A percentile compares a stretch with the other conserved stretches of the same genome.
phyloP scores from a whole-genome alignment of 2,113 vertebrate species.

The Capreolus pygargus region DNA sequence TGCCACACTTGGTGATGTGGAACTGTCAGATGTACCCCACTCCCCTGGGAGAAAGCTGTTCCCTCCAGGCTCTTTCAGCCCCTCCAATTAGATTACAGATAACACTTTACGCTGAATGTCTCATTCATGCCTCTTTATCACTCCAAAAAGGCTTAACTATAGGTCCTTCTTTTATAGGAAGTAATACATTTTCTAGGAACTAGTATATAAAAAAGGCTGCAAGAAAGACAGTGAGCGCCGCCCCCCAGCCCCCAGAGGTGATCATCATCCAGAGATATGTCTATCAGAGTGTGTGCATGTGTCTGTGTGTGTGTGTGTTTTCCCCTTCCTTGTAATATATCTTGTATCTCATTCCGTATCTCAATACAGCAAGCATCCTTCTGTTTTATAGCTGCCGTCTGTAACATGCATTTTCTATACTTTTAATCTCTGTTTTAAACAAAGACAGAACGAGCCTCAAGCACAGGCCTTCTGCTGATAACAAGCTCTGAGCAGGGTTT shows the following conservation, averaged over 20 bases:
- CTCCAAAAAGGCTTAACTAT: background rate
- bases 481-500: background rate
- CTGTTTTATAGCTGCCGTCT: background rate
- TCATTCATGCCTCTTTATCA: background rate
- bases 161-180: background rate
- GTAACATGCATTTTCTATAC: background rate
- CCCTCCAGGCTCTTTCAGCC: background rate
- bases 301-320: background rate
- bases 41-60: background rate
- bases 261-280: background rate
- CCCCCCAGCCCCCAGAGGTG: background rate
- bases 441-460: background rate
- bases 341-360: background rate
- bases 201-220: background rate
- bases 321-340: too few species aligned
- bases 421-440: background rate
- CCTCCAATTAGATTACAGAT: background rate
- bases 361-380: background rate
- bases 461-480: background rate
- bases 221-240: background rate
- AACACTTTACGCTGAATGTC: background rate
- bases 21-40: fast-evolving
- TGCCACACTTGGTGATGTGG: fast-evolving
- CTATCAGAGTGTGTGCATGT: fast-evolving
- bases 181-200: background rate